Evolutionary conservation across 1,140 invertebrate species (phyloP), one percentile per base, ranked within the genome.

Genomic region (Samia ricini): DNA sequence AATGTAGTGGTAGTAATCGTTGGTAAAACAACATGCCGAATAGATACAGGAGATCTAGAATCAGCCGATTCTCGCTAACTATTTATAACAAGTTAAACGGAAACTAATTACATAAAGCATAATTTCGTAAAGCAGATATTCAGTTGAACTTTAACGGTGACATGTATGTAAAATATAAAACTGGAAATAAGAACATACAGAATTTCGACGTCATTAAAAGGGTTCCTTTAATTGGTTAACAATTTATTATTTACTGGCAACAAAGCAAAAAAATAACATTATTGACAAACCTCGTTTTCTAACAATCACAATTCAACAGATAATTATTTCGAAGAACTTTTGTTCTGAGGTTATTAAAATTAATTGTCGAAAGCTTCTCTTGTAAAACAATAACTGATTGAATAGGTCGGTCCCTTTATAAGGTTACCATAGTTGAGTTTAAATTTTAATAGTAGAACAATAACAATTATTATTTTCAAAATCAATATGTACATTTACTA

Each of bases 251-350:
- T 42, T 42, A 15, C 10, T 42, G 12, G 15, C 10, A 42, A 42
- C 15, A 42, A 42, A 42, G 33, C 33, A 42, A 12, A 42, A 49
- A 49, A n/a, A 23, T 55, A 55, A 24, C 24, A 24, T 42, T 42
- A 12, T 55, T 22, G 52, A 55, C 21, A 24, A 23, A 24, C 52
- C 52, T 5, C 52, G 52, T 24, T 24, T 55, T 23, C 10, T 12
- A 55, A 55, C 52, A 21, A 55, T 55, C 52, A 23, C 20, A 21
- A 55, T 55, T 55, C 52, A 15, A 60, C 56, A 36, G 58, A 59
- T 64, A 26, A 55, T 64, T 49, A 55, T 54, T 59, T 49, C 29
- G 18, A 55, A 55, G 23, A 60, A 21, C 29, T 54, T 26, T 51
- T 20, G 54, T 50, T 42, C 18, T 52, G 57, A 21, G 52, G 5